A percentile compares a stretch with the other conserved stretches of the same genome.
Conservation (phyloP, 92 coral and sea anemone species). For the Pocillopora meandrina region DNA sequence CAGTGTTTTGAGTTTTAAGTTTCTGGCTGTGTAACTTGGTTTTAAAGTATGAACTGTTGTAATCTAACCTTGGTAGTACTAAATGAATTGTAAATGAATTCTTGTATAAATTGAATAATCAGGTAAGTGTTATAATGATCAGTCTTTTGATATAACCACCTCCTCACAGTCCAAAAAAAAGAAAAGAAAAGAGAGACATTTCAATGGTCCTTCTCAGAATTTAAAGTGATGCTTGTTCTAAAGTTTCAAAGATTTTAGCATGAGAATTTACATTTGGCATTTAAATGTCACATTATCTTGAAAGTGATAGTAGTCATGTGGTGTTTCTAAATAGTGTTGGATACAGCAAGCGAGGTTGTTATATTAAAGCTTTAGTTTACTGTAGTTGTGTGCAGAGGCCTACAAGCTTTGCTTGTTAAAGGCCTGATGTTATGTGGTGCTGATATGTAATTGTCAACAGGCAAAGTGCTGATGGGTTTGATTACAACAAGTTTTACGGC, state of each 20-base stretch:
- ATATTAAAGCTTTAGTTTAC: neutral
- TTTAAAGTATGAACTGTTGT: neutral
- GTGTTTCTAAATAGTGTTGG: neutral
- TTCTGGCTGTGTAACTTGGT: no score
- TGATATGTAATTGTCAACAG: conserved; percentile 48
- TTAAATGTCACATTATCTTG: neutral
- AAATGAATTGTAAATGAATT: neutral
- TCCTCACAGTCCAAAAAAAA: neutral
- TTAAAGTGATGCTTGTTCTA: no score
- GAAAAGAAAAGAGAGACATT: neutral
- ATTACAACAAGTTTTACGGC: conserved; percentile 36
- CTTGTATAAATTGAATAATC: neutral
- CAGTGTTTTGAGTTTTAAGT: no score
- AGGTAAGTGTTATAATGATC: neutral
- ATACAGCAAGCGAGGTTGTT: conserved; percentile 1
- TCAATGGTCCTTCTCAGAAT: no score
- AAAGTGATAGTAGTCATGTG: neutral
- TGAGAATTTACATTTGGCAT: no score
- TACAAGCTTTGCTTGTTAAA: conserved; percentile 15
- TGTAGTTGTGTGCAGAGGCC: neutral
- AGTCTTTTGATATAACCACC: neutral
- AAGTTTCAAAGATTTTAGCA: no score
- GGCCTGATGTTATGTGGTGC: conserved; percentile 43
- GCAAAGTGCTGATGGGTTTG: conserved; percentile 37
- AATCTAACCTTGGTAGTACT: neutral